phyloP scores from a whole-genome alignment of 2,797 vertebrate species.

The Streptopelia turtur region DNA sequence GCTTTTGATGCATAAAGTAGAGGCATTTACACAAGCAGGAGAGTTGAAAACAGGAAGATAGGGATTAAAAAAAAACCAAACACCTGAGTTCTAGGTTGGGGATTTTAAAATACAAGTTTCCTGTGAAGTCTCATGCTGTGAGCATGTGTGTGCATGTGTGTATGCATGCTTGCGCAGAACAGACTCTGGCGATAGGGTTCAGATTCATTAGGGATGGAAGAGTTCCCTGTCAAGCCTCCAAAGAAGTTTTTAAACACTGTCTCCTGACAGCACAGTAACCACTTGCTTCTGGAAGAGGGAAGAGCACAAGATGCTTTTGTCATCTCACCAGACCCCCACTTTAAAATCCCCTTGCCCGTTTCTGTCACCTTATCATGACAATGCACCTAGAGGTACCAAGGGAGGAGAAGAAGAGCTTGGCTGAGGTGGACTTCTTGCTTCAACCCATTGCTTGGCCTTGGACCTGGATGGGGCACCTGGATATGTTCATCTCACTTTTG shows the following conservation, averaged over 20 bases:
- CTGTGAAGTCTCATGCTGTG: not conserved
- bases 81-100: not conserved
- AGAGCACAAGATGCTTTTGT: not conserved
- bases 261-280: no score
- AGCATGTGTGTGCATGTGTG: rapidly evolving
- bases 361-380: not conserved
- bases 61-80: not conserved
- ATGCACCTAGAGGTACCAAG: not conserved
- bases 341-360: not conserved
- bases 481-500: not conserved
- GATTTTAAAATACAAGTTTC: not conserved
- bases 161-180: not conserved
- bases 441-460: not conserved
- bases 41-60: not conserved
- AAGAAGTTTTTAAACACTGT: not conserved
- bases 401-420: not conserved
- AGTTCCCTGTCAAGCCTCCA: not conserved
- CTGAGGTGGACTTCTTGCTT: not conserved
- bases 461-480: not conserved
- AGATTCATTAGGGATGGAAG: not conserved
- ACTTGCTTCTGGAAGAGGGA: not conserved
- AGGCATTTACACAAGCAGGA: not conserved
- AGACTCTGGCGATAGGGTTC: not conserved
- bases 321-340: not conserved
- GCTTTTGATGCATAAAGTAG: not conserved